Evolutionary conservation across 2,797 vertebrate species (phyloP), one percentile per base, ranked within the genome.

Genomic region (Scolopax rusticola): DNA sequence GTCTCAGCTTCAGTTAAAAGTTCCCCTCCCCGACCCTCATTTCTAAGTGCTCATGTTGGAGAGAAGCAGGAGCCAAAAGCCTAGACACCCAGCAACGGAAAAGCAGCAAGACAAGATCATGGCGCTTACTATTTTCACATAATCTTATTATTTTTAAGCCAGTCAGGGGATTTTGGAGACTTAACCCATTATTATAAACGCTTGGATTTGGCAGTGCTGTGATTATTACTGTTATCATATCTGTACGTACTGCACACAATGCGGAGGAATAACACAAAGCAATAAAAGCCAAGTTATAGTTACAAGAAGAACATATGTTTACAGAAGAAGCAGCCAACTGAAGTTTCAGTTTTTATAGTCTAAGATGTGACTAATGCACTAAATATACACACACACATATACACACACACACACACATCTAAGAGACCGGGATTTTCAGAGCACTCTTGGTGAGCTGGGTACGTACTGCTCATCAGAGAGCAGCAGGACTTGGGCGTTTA

Each of bases 91-190:
- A 67, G 43, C 33, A n/a, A 45, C 18, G 2, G 76, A 48, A 47
- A 68, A 50, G 33, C 54, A 43, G 47, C 50, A 38, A 40, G n/a
- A 32, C 65, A 50, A 87, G 61, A 67, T 24, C 64, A 30, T 0
- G 10, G 48, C 3, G 1, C 65, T 86, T 30, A 24, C 67, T 18
- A 6, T 84, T 90, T 74, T 33, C 86, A 60, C 41, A 33, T 84
- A 84, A 93, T 80, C 85, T 83, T 64, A 87, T 90, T 77, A 94
- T 90, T 93, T 93, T 53, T 78, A 90, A 95, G 76, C 73, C 73
- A 90, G 48, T 81, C 83, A 88, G 48, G 45, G 90, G 90, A 94
- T 96, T 95, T 89, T 27, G 70, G 57, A 91, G 82, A 75, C 63
- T 91, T 86, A 90, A 79, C 77, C 92, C 77, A 1, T 90, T 74